Conservation (phyloP, 1,140 invertebrate species). For the Rhopalosiphum padi region DNA sequence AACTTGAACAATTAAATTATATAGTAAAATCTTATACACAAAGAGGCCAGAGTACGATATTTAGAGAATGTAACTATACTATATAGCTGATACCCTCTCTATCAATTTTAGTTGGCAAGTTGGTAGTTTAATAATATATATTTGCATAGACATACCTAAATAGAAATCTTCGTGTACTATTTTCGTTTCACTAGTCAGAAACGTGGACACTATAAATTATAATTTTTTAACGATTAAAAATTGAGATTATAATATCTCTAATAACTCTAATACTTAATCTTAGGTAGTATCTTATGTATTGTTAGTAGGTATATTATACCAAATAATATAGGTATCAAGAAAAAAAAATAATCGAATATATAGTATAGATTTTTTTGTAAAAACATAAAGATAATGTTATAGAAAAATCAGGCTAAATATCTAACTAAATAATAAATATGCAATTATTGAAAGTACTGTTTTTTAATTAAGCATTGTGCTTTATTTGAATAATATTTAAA, state of each 20-base stretch:
- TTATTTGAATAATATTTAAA: neutral
- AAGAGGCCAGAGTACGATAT: neutral
- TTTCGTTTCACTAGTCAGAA: neutral
- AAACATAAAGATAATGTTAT: neutral
- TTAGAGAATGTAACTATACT: neutral
- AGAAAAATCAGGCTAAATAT: neutral
- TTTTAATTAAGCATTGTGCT: neutral
- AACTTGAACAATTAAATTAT: neutral
- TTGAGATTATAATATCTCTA: neutral
- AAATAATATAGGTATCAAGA: neutral
- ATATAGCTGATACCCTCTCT: constrained; percentile 6
- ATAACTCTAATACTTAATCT: neutral
- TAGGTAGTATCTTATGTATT: neutral
- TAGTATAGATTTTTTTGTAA: neutral
- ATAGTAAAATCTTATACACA: neutral
- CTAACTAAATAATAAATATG: neutral
- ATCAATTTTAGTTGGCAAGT: constrained; percentile 13
- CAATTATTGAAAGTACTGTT: neutral
- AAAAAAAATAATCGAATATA: no score
- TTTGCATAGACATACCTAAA: neutral
- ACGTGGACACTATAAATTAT: constrained; percentile 10
- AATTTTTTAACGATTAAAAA: constrained; percentile 14
- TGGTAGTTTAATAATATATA: neutral
- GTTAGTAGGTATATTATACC: neutral
- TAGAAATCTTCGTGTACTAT: constrained; percentile 23